Base-by-base conservation (phyloP, 2,113 vertebrate genomes). In the Edolisoma coerulescens region DNA sequence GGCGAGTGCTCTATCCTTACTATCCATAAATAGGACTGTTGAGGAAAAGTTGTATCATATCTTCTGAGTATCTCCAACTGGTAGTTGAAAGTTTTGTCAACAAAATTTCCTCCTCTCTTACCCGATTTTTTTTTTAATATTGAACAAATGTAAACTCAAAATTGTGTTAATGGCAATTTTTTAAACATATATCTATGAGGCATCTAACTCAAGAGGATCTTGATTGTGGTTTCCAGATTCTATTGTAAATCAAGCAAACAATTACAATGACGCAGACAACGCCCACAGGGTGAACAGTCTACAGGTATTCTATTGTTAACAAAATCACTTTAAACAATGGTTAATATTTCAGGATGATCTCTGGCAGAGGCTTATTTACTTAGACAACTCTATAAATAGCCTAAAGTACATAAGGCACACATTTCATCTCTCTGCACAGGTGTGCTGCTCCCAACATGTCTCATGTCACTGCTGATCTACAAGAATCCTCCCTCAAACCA, bases 281-380 rank as follows among this genome's bases (percentile, higher is more conserved):
- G 0, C 45, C 70, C 78, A 70, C 47, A 60, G 27, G 68, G 52
- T 42, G 71, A 93, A 70, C 3, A 74, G 20, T 24, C 50, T 59
- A 80, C 80, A 96, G 94, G 91, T 92, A 95, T 77, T 87, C 90
- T 67, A 52, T 56, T 95, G 89, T 89, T 90, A 95, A 86, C 12
- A 93, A 87, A 71, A 93, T 61, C 45, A 52, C 57, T 91, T 94
- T 64, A 89, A 94, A 90, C 80, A 93, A 63, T 9, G 32, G 69
- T 22, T 96, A 94, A 78, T 67, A 69, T 82, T 82, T 95, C 80
- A 76, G 85, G 82, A 87, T 86, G 33, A 80, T 47, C 80, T 60
- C 89, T 61, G 76, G 35, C 27, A 90, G 47, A 82, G 30, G 19
- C 32, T 70, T 90, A 39, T 52, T 71, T 75, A 44, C n/a, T 79